Base-by-base conservation (phyloP, 1,140 invertebrate genomes). In the Eubasilissa regina region DNA sequence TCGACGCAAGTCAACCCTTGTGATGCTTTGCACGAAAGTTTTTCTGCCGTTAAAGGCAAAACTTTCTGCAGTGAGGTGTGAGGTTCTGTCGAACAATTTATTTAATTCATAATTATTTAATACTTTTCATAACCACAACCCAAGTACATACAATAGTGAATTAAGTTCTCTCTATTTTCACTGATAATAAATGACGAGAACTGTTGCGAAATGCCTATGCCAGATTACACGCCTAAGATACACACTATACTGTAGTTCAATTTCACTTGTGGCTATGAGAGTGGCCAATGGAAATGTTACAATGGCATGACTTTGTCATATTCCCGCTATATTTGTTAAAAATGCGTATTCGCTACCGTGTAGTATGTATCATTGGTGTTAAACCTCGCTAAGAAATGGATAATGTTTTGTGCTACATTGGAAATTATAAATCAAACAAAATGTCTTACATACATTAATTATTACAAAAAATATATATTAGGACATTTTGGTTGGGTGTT, bases 61-160 rank as follows among this genome's bases (percentile, higher is more conserved):
- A 15, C 64, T 68, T 68, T 47, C 64, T 68, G 64, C 64, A 68
- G 64, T 68, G 64, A 68, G 64, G 64, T 68, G 64, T 47, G 64
- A 68, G 64, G 64, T 17, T 47, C 25, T 68, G 64, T 19, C 64
- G 21, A 47, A 17, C n/a, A n/a, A 15, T 68, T n/a, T 17, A 44
- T 11, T n/a, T 68, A 47, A 47, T 47, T 19, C 12, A 45, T 68
- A 45, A 68, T 19, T 68, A 47, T 17, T 68, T 45, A 68, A 68
- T 68, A 68, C 64, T 68, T 68, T 68, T 48, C 64, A 15, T 47
- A 17, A 68, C 64, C 64, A 68, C 64, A 68, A 68, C 64, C 64
- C 43, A 48, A 45, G n/a, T 35, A 35, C 64, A 68, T 45, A n/a
- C n/a, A n/a, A 21, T 47, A 68, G 64, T 68, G 43, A 43, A 70